Base-by-base conservation (phyloP, 2,797 vertebrate species). In the Aselliscus stoliczkanus region DNA sequence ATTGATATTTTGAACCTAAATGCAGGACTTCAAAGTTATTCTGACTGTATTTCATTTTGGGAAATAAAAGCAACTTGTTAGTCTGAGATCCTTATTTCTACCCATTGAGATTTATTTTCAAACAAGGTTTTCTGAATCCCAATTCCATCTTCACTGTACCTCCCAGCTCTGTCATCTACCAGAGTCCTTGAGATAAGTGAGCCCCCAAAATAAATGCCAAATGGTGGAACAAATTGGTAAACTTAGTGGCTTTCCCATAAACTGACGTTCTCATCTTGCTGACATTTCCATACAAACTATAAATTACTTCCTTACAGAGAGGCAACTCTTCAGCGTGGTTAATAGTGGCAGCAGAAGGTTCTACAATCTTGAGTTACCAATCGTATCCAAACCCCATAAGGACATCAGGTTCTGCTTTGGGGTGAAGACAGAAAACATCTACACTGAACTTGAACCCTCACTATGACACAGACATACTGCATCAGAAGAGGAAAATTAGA, bases 1-100 rank as follows among this genome's bases (percentile, higher is more conserved):
- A 92, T 1, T 73, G n/a, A 25, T 86, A 89, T 86, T 94, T 50
- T 90, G 72, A 94, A 87, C 2, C 70, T 93, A 89, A 96, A 73
- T 47, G 23, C 3, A 95, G n/a, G 15, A 95, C 15, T 34, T 90
- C 13, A 54, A 92, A 88, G 52, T 82, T 56, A 90, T 85, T 89
- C 73, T 96, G 60, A 76, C 3, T 77, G 54, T 34, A 82, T 73
- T 88, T 86, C 47, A 70, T 75, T 56, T 72, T 82, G 34, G 75
- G 62, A 90, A 80, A 81, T 80, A 95, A 81, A 50, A 85, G 64
- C 17, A 91, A 94, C n/a, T 52, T 84, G 23, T 80, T n/a, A 88
- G 75, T 76, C 37, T 86, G 56, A 5, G 39, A 70, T 90, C 34
- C 50, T 67, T 70, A 25, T 88, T 80, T 88, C 34, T 17, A 91